Evolutionary conservation across 92 coral and sea anemone genomes (phyloP).

Genomic region (Parazoanthus darwini): DNA sequence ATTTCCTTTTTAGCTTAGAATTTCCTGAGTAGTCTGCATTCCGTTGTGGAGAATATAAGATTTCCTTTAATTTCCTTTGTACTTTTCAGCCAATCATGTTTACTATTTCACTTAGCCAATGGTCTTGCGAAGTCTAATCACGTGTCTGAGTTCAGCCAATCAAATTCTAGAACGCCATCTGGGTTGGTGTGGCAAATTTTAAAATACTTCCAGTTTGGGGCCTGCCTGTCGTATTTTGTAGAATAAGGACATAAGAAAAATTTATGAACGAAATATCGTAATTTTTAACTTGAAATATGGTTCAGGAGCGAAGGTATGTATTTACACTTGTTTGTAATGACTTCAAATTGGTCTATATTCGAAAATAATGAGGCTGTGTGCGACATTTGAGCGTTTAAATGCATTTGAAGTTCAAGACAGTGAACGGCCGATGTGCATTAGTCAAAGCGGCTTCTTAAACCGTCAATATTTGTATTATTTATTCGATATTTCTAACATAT

Average conservation of each 20-base stretch:
- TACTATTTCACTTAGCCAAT: conserved; percentile 6
- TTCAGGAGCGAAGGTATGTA: conserved; percentile 8
- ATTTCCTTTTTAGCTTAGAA: conserved; percentile 5
- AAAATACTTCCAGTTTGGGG: not conserved
- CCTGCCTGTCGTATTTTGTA: conserved; percentile 1
- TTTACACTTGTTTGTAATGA: not conserved
- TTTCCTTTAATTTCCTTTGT: conserved; percentile 5
- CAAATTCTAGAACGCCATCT: conserved; percentile 5
- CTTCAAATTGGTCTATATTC: conserved; percentile 6
- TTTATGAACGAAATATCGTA: conserved; percentile 5
- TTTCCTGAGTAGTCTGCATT: conserved; percentile 8
- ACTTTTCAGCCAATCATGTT: conserved; percentile 1
- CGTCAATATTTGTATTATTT: not conserved
- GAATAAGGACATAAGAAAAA: conserved; percentile 5
- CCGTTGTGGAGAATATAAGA: conserved; percentile 8
- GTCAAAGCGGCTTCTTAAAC: conserved; percentile 14
- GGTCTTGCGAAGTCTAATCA: conserved; percentile 8
- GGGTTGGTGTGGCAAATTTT: conserved; percentile 2
- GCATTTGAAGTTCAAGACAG: conserved; percentile 13
- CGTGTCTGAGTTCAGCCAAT: not conserved
- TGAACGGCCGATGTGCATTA: conserved; percentile 15
- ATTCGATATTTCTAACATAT: not conserved
- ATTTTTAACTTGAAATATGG: conserved; percentile 4
- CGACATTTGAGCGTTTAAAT: not conserved
- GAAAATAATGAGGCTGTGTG: conserved; percentile 7